Base-by-base conservation (phyloP, 2,113 vertebrate genomes). In the Camelus bactrianus region DNA sequence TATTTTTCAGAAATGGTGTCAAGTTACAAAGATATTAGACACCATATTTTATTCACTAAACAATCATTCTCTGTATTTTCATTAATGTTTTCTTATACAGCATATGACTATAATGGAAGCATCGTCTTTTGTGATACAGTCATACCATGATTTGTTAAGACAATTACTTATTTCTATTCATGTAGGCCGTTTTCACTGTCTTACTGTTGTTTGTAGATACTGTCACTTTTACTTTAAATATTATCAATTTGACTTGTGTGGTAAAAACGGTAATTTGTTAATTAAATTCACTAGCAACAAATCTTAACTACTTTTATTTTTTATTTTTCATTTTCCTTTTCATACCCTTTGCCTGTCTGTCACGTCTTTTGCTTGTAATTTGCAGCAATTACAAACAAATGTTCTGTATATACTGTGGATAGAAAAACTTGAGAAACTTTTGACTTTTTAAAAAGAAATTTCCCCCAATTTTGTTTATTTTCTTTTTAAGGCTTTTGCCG, bases 311-410 rank as follows among this genome's bases (percentile, higher is more conserved):
- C 20, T 81, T 85, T 85, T 75, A 3, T 64, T 80, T 93, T 88
- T 88, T 6, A 75, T 90, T 94, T 92, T 89, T 32, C n/a, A 69
- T 26, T 80, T 89, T 95, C 22, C 60, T 48, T 62, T 30, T 89
- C 28, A 56, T 30, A 50, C 22, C 15, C 42, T 75, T 79, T 96
- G 20, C 22, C 22, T 48, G 50, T 48, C 89, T 92, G 76, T 94
- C 9, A 50, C 52, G 35, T 48, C 42, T 85, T 86, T 77, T 48
- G 15, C 80, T 90, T 82, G 24, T 73, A 65, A 72, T 79, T 83
- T 94, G 46, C 6, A 38, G 20, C 67, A 87, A 14, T 48, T 69
- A 58, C 72, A 75, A 56, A 50, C 16, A 85, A 67, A 67, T 42
- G 20, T 10, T 28, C 38, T 86, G 48, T 62, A 35, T 69, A 42